Evolutionary conservation across 1,140 invertebrate genomes (phyloP).

Genomic region (Aethina tumida): DNA sequence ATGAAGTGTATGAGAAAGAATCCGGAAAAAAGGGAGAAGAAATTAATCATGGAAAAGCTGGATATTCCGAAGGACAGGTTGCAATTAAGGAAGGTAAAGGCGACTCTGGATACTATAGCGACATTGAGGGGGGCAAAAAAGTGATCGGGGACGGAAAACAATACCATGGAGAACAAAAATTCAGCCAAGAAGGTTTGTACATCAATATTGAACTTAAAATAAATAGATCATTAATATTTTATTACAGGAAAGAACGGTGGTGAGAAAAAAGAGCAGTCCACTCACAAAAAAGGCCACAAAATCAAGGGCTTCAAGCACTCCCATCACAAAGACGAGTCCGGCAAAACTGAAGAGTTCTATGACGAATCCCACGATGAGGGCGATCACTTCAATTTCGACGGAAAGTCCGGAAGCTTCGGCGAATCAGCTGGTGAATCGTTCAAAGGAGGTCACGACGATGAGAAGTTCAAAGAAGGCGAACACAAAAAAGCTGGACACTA

Average conservation of each 20-base stretch:
- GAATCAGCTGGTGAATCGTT: conserved; percentile 42
- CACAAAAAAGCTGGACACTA: conserved; percentile 45
- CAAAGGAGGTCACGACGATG: conserved; percentile 45
- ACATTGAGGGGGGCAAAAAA: conserved; percentile 45
- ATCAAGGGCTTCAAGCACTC: conserved; percentile 53
- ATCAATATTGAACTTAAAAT: neutral
- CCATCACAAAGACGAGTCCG: conserved; percentile 55
- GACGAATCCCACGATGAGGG: conserved; percentile 55
- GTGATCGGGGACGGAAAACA: conserved; percentile 44
- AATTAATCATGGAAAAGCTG: conserved; percentile 42
- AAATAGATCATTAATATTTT: conserved; percentile 6
- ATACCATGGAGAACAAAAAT: conserved; percentile 43
- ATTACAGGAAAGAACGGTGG: conserved; percentile 38
- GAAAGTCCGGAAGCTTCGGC: conserved; percentile 39
- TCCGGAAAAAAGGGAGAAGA: conserved; percentile 43
- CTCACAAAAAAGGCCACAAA: conserved; percentile 54
- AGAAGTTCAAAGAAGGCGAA: conserved; percentile 40
- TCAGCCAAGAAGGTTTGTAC: conserved; percentile 46
- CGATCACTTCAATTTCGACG: conserved; percentile 42
- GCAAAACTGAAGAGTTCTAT: conserved; percentile 54
- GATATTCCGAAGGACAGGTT: conserved; percentile 40
- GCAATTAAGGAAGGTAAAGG: conserved; percentile 42
- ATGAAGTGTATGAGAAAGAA: conserved; percentile 41
- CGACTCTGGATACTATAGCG: conserved; percentile 45
- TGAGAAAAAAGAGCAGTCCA: conserved; percentile 41